Conservation (phyloP, 37 sponge, comb jelly and placozoan species). For the Crambe crambe region DNA sequence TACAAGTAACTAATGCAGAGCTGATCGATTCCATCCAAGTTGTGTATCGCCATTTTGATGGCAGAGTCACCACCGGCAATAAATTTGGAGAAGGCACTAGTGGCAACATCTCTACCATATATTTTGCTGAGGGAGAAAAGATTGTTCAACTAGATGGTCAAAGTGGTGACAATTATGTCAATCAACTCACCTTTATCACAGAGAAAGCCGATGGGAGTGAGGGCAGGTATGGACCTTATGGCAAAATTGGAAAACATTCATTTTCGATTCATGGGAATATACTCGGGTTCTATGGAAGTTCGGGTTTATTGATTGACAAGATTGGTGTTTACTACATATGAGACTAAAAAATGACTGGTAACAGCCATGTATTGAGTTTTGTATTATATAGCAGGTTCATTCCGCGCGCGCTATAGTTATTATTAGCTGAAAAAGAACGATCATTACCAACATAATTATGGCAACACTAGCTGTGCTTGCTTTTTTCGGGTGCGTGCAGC, state of each 20-base stretch:
- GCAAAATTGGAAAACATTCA: not conserved
- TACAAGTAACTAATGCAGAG: constrained; percentile 8
- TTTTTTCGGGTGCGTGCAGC: too few relatives aligned
- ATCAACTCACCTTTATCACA: constrained; percentile 10
- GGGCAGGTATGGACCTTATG: constrained; percentile 19
- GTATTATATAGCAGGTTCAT: too few relatives aligned
- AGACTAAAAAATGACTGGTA: too few relatives aligned
- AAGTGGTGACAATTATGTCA: not conserved
- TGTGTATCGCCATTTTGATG: not conserved
- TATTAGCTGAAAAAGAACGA: too few relatives aligned
- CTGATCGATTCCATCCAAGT: constrained; percentile 6
- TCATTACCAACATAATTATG: too few relatives aligned
- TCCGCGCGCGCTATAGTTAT: too few relatives aligned
- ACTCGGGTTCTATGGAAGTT: constrained; percentile 16
- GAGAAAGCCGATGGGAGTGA: not conserved
- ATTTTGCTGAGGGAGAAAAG: not conserved
- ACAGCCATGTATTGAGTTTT: too few relatives aligned
- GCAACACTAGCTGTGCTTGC: too few relatives aligned
- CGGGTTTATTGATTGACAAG: not conserved
- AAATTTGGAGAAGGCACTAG: not conserved
- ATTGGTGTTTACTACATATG: not conserved
- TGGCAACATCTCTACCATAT: not conserved
- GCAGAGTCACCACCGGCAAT: not conserved
- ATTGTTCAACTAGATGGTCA: constrained; percentile 4
- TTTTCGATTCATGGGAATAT: constrained; percentile 10